Base-by-base conservation (phyloP, 2,113 vertebrate genomes). In the Eudyptes chrysolophus region DNA sequence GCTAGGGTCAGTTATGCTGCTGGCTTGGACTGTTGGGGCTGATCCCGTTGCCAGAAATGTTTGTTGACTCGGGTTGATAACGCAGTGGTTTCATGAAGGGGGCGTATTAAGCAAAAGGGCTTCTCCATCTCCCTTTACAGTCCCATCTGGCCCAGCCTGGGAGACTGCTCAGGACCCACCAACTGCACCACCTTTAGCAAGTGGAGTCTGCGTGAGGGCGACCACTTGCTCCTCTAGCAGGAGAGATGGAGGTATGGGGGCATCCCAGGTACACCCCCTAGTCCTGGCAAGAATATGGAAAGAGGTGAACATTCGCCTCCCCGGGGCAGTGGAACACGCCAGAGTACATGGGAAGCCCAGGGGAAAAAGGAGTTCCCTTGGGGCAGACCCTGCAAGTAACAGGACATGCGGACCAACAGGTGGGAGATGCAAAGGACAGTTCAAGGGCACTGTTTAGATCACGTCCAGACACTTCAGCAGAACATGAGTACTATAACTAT, bases 281-380 rank as follows among this genome's bases (percentile, higher is more conserved):
- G 24, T 57, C 48, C 71, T 46, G 77, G 46, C 8, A 68, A 20
- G 29, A 54, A 14, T 32, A 36, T 5, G 13, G 40, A 38, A 90
- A 66, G 60, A 58, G 27, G 24, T 1, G 17, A 72, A 36, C 17
- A 8, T 64, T 82, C 1, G 2, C 64, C 18, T 87, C 17, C 8
- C 24, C 2, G 0, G 16, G 13, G 18, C 0, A 25, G 55, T 29
- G 58, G 26, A 77, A 52, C 22, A 8, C 15, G 27, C 15, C 40
- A 38, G 34, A 24, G 24, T 16, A 30, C 10, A 6, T 7, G 11
- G 34, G 62, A 79, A 86, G 49, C 8, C 24, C 40, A 14, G 13
- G 20, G 27, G 30, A 44, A 79, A 84, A 55, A 3, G 19, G 13
- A 89, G 32, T 10, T 88, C 29, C 30, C 32, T 13, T 16, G 30